Percentiles rank a stretch among this genome's conserved stretches.
These are phyloP conservation scores for Neodiprion lecontei DNA, from an alignment of 1,140 invertebrate genomes.

Conservation along the genomic window DNA sequence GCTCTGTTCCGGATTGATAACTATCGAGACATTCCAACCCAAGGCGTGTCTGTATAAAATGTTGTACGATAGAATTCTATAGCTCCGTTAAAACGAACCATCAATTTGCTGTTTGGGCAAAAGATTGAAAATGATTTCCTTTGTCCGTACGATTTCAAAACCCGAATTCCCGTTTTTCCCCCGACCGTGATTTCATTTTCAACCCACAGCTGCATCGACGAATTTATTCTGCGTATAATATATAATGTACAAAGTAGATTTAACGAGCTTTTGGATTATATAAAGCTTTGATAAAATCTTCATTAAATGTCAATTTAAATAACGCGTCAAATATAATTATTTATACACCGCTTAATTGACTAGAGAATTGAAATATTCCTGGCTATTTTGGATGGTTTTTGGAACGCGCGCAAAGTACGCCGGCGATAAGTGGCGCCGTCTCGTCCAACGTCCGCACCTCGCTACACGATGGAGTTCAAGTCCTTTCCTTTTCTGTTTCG, in stretches of 20 bases:
- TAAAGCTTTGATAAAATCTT: not conserved
- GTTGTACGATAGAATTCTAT: too few relatives aligned
- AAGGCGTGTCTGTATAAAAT: too few relatives aligned
- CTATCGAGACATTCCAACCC: too few relatives aligned
- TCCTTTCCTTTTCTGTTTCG: slow-evolving; percentile 14
- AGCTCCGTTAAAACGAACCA: too few relatives aligned
- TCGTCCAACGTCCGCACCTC: not conserved
- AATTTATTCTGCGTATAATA: not conserved
- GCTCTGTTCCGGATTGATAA: too few relatives aligned
- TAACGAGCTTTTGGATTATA: not conserved
- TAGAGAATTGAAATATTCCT: not conserved
- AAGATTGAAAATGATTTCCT: too few relatives aligned
- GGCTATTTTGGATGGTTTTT: not conserved
- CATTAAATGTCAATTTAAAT: not conserved
- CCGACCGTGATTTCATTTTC: too few relatives aligned
- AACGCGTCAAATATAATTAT: not conserved
- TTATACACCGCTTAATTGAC: not conserved
- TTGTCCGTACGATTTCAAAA: too few relatives aligned
- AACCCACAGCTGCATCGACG: not conserved
- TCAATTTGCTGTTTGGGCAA: too few relatives aligned
- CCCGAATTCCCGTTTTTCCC: too few relatives aligned
- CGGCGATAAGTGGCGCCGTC: slow-evolving; percentile 1
- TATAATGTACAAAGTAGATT: not conserved
- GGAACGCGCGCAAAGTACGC: not conserved
- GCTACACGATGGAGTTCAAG: not conserved